phyloP scores from a whole-genome alignment of 2,888 invertebrate species.

The Drosophila infuscata region DNA sequence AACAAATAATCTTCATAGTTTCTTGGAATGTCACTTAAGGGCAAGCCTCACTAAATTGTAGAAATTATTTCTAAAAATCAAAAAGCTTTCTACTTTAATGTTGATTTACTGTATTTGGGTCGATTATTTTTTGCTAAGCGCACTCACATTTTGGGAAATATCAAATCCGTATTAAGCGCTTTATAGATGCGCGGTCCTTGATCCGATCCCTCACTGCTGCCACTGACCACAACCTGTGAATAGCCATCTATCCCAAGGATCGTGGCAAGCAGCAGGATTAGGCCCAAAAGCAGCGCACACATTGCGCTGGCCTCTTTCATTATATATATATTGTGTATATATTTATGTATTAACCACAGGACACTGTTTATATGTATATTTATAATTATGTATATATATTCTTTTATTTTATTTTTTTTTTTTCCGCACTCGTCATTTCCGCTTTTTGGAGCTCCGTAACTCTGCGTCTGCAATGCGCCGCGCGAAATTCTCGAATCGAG shows the following conservation, averaged over 20 bases:
- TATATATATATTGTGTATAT: constrained; percentile 12
- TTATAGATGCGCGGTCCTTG: constrained; percentile 82
- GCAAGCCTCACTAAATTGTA: too few relatives aligned
- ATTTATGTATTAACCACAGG: constrained; percentile 30
- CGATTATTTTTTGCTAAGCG: not conserved
- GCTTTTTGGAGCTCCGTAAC: constrained; percentile 37
- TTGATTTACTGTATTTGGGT: too few relatives aligned
- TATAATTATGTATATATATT: not conserved
- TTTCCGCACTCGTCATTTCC: constrained; percentile 55
- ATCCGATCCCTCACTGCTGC: constrained; percentile 43
- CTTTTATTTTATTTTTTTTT: constrained; percentile 5
- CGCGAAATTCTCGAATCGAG: constrained; percentile 60
- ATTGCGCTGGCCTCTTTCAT: constrained; percentile 47
- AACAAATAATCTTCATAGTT: too few relatives aligned
- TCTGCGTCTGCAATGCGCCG: constrained; percentile 42
- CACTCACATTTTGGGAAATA: constrained; percentile 83
- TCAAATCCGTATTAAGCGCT: constrained; percentile 83
- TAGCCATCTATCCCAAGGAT: constrained; percentile 57
- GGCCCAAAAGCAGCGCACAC: constrained; percentile 42
- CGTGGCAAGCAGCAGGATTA: constrained; percentile 24
- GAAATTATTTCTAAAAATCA: too few relatives aligned
- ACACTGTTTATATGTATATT: constrained; percentile 30
- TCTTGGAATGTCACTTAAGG: too few relatives aligned
- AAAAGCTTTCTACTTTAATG: too few relatives aligned
- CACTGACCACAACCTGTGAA: constrained; percentile 74